Percentiles rank a stretch among this genome's conserved stretches.
Conservation (phyloP, 2,888 invertebrate genomes). For the Dexiosoma caninum region DNA sequence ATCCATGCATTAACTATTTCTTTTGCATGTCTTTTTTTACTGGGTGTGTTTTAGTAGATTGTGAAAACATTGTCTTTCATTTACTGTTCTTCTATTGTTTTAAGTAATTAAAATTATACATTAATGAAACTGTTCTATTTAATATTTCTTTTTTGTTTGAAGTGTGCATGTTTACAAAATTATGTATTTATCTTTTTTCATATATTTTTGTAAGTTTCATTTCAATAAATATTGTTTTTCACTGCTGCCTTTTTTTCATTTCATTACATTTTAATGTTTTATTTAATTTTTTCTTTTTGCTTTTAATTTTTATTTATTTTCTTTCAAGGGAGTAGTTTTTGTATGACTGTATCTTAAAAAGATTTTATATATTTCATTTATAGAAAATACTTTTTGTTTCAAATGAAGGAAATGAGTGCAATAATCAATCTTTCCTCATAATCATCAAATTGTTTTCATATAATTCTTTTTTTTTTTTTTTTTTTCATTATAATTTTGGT, state of each 20-base stretch:
- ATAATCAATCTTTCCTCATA: constrained; percentile 1
- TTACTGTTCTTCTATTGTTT: constrained; percentile 43
- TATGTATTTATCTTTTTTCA: constrained; percentile 24
- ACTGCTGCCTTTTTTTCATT: constrained; percentile 53
- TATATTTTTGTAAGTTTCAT: constrained; percentile 46
- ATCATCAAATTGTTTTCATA: not conserved
- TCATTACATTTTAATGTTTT: too few species aligned
- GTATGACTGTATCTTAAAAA: constrained; percentile 19
- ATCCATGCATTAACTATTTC: too few species aligned
- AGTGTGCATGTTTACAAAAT: constrained; percentile 1
- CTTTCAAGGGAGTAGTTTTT: constrained; percentile 26
- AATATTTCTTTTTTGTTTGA: not conserved
- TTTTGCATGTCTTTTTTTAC: too few species aligned
- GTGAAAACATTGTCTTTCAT: constrained; percentile 48
- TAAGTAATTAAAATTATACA: constrained; percentile 45
- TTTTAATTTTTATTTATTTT: constrained; percentile 9
- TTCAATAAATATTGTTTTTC: constrained; percentile 25
- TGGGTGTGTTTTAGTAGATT: constrained; percentile 47
- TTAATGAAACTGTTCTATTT: constrained; percentile 40
- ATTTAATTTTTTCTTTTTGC: not conserved
- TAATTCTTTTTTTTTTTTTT: too few species aligned
- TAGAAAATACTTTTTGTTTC: constrained; percentile 3
- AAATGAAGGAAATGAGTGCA: constrained; percentile 1
- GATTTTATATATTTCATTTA: constrained; percentile 4
- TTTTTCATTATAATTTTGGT: constrained; percentile 12